Base-by-base conservation (phyloP, 2,113 vertebrate genomes). In the Trematocara unimaculatum region DNA sequence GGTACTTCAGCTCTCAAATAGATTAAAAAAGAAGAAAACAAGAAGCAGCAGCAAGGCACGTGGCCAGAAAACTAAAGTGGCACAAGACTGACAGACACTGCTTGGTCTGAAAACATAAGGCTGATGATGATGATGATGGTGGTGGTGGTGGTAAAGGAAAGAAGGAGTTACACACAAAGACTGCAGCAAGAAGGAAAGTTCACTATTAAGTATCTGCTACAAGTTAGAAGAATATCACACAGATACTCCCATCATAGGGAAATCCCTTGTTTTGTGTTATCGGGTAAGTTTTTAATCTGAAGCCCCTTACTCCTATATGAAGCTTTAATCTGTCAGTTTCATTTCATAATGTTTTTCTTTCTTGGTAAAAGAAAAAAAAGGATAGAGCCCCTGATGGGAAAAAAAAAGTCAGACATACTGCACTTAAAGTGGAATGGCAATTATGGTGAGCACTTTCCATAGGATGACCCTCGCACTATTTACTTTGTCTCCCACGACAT, bases 371-470 rank as follows among this genome's bases (percentile, higher is more conserved):
- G 4, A 42, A 70, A 42, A 26, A 70, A 42, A 42, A 20, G 77
- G 84, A 87, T 87, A 35, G 77, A 56, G 42, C 14, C 64, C 70
- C 91, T 53, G 81, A 80, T 84, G 45, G 67, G 67, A 77, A 88
- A 89, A 77, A 90, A 90, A 92, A 89, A 86, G 56, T 84, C 87
- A 89, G 89, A 88, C 88, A 89, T 82, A 70, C 85, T 91, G 33
- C 83, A 84, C 84, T 91, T 87, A 93, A 87, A 89, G 70, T 49
- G 60, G 85, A 87, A 78, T 49, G 23, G 85, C 89, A 93, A 94
- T 95, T 92, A 93, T 87, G 83, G 82, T 81, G 86, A 94, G 74
- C 56, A 64, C 70, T 93, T 95, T 95, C 92, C 93, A 94, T 93
- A 93, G 83, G 88, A 93, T 90, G 92, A 91, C 90, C 94, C 67